phyloP scores from a whole-genome alignment of 2,113 vertebrate genomes.

The Phainopepla nitens region DNA sequence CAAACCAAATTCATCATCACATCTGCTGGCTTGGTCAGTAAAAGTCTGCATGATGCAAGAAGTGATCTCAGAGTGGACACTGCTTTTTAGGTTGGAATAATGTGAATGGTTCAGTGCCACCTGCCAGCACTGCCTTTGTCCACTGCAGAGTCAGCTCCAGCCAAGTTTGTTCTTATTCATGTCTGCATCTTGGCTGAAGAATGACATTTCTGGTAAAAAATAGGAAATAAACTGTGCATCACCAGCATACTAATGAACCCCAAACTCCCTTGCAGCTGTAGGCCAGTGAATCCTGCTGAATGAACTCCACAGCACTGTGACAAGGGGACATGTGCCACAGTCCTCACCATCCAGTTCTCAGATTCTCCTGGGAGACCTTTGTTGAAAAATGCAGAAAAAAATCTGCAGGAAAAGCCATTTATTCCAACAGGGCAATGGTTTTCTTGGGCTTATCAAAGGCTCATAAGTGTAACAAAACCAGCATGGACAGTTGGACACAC shows the following conservation, averaged over 20 bases:
- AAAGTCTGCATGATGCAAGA: background rate
- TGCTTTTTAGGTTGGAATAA: background rate
- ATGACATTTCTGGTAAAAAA: background rate
- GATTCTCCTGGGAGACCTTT: background rate
- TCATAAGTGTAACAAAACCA: background rate
- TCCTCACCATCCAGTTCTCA: background rate
- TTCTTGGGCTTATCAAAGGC: background rate
- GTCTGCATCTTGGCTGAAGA: constrained; percentile 10
- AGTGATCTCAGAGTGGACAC: background rate
- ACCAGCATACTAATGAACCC: background rate
- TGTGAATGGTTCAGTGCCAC: background rate
- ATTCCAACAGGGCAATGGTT: background rate
- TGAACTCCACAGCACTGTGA: background rate
- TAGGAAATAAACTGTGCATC: background rate
- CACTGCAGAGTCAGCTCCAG: background rate
- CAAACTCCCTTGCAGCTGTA: background rate
- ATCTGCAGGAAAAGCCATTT: background rate
- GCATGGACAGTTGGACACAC: background rate
- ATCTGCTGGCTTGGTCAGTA: background rate
- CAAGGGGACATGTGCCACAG: background rate
- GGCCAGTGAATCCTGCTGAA: background rate
- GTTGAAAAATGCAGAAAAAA: background rate
- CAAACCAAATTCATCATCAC: background rate
- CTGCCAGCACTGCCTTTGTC: background rate
- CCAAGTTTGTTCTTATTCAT: constrained; percentile 2